Percentiles rank a stretch among this genome's conserved stretches.
phyloP scores from a whole-genome alignment of 2,888 invertebrate species.

The Meteorus colon region DNA sequence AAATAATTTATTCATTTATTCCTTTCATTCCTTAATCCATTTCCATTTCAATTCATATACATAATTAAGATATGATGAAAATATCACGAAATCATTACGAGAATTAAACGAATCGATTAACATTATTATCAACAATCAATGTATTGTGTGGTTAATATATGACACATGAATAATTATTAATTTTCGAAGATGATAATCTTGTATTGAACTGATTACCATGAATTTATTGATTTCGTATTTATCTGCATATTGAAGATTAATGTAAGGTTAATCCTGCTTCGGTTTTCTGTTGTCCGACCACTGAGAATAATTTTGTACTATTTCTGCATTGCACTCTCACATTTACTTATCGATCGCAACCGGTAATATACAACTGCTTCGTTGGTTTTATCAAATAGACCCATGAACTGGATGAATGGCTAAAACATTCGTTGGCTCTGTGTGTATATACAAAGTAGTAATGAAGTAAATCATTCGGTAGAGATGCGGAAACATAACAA shows the following conservation, averaged over 20 bases:
- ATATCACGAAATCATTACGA: neutral
- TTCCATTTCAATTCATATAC: neutral
- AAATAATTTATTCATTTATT: neutral
- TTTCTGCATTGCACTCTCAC: conserved; percentile 9
- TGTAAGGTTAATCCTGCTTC: too few species aligned
- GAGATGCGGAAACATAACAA: conserved; percentile 22
- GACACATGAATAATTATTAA: neutral
- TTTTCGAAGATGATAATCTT: neutral
- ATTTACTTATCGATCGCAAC: conserved; percentile 2
- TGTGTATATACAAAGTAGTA: too few species aligned
- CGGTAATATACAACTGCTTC: neutral
- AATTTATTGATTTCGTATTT: neutral
- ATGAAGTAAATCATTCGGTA: conserved; percentile 2
- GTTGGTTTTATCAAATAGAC: conserved; percentile 23
- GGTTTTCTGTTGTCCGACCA: neutral
- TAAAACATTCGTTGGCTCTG: conserved; percentile 11
- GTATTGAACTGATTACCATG: neutral
- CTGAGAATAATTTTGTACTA: neutral
- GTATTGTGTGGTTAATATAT: too few species aligned
- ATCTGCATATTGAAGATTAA: neutral
- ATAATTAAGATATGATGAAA: neutral
- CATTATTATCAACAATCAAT: neutral
- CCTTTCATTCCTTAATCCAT: neutral
- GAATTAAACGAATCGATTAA: neutral
- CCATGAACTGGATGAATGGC: neutral